phyloP scores from a whole-genome alignment of 2,113 vertebrate genomes.

The Speoplatyrhinus poulsoni region DNA sequence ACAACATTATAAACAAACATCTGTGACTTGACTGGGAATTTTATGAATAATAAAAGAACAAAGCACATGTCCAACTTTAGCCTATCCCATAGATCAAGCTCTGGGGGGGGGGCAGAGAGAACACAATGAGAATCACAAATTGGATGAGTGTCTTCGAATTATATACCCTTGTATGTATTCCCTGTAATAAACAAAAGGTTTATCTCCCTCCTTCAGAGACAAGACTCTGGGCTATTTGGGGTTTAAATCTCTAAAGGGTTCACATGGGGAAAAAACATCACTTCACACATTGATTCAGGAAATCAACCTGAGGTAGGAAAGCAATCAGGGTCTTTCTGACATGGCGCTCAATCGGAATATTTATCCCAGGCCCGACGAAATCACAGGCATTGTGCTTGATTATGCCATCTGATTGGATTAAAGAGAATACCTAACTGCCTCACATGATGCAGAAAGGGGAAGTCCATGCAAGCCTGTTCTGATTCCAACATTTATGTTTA shows the following conservation, averaged over 20 bases:
- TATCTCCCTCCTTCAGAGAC: conserved; percentile 37
- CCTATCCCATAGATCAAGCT: conserved; percentile 18
- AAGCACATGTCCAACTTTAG: background rate
- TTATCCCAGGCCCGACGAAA: conserved; percentile 68
- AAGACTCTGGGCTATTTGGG: conserved; percentile 44
- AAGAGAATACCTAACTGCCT: conserved; percentile 66
- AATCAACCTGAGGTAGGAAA: conserved; percentile 60
- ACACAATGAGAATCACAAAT: conserved; percentile 10
- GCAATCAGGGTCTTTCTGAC: conserved; percentile 72
- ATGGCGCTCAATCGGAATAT: conserved; percentile 70
- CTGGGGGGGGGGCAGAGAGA: conserved; percentile 1
- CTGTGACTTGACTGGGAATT: too few relatives aligned
- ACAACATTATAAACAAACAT: too few relatives aligned
- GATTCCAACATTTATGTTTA: conserved; percentile 39
- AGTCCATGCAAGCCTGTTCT: conserved; percentile 30
- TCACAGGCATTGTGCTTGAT: conserved; percentile 75
- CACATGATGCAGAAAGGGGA: conserved; percentile 33
- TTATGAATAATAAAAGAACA: too few relatives aligned
- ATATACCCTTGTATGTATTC: conserved; percentile 42
- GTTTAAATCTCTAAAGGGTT: conserved; percentile 48
- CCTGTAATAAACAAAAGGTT: conserved; percentile 46
- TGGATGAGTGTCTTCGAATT: conserved; percentile 40
- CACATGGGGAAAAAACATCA: conserved; percentile 51
- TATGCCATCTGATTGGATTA: conserved; percentile 77
- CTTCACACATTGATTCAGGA: conserved; percentile 50